A percentile compares a stretch with the other conserved stretches of the same genome.
Conservation (phyloP, 1,140 invertebrate genomes). For the Agrilus planipennis region DNA sequence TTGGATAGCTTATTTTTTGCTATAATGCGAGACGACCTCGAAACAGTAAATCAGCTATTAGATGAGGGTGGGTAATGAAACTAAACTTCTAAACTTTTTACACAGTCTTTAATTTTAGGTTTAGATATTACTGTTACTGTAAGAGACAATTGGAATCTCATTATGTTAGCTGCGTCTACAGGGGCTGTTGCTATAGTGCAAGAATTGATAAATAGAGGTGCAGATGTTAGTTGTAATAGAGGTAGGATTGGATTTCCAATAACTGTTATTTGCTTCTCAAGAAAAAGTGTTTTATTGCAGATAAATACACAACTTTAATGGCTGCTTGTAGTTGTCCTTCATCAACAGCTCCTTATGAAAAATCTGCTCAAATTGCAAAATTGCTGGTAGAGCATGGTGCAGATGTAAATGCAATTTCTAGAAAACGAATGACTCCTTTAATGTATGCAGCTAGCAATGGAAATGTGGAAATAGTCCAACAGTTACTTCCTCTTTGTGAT, state of each 20-base stretch:
- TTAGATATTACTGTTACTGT: slow-evolving; percentile 19
- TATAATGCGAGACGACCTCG: slow-evolving; percentile 10
- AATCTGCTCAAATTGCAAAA: slow-evolving; percentile 18
- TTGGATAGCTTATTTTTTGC: slow-evolving; percentile 10
- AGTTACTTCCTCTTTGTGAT: slow-evolving; percentile 30
- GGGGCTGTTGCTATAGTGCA: slow-evolving; percentile 18
- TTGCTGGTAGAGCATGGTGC: slow-evolving; percentile 23
- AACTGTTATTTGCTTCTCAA: slow-evolving; percentile 3
- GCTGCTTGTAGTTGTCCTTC: slow-evolving; percentile 22
- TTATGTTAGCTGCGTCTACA: slow-evolving; percentile 20
- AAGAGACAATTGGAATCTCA: slow-evolving; percentile 20
- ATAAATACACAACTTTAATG: slow-evolving; percentile 23
- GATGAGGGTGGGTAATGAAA: slow-evolving; percentile 12
- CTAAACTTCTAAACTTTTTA: not conserved
- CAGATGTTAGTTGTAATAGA: slow-evolving; percentile 20
- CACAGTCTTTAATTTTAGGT: slow-evolving; percentile 9
- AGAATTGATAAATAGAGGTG: slow-evolving; percentile 18
- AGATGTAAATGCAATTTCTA: slow-evolving; percentile 32
- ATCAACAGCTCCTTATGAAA: slow-evolving; percentile 14
- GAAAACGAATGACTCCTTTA: slow-evolving; percentile 35
- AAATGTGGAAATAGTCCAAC: slow-evolving; percentile 29
- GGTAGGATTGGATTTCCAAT: slow-evolving; percentile 13
- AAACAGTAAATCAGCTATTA: slow-evolving; percentile 9
- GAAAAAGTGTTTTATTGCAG: slow-evolving; percentile 13
- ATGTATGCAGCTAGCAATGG: slow-evolving; percentile 38